Base-by-base conservation (phyloP, 2,113 vertebrate genomes). In the Pteropus alecto region DNA sequence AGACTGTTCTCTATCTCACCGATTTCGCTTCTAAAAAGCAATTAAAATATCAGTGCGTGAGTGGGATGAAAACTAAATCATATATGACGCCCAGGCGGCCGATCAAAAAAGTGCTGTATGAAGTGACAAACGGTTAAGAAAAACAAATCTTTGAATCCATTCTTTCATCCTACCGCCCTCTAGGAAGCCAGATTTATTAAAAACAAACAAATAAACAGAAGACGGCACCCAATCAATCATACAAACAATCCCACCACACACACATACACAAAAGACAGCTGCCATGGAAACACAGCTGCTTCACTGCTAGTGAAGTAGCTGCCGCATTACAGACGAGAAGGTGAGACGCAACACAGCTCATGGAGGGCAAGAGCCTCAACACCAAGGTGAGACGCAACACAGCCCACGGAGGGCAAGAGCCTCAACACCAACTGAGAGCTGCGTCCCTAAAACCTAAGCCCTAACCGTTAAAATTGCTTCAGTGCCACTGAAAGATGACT, bases 181-280 rank as follows among this genome's bases (percentile, higher is more conserved):
- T 33, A 19, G 41, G 54, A 82, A 61, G 58, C 33, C 22, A 24
- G 63, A 61, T 68, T 21, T 43, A 51, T 35, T 76, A 33, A 43
- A 87, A 26, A 58, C 46, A 93, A 71, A 77, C n/a, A 12, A 89
- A 91, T 15, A 19, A 74, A 46, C 30, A 67, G 61, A 84, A 46
- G 71, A 70, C 13, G 1, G 21, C 74, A 63, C 60, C 30, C 74
- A 4, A 4, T 21, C 79, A 56, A 56, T 54, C 46, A 8, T 35
- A 38, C 16, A 6, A 68, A 38, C 8, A 14, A 11, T 12, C 46
- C 7, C 46, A 26, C 4, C 33, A 21, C 77, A 22, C 26, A 65
- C 81, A 46, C 51, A 61, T 22, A 15, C 35, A 76, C 67, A 35
- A 22, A 24, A 16, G n/a, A 74, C 28, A 7, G 15, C 33, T 58